Base-by-base conservation (phyloP, 2,797 vertebrate species). In the Serranus cabrilla region DNA sequence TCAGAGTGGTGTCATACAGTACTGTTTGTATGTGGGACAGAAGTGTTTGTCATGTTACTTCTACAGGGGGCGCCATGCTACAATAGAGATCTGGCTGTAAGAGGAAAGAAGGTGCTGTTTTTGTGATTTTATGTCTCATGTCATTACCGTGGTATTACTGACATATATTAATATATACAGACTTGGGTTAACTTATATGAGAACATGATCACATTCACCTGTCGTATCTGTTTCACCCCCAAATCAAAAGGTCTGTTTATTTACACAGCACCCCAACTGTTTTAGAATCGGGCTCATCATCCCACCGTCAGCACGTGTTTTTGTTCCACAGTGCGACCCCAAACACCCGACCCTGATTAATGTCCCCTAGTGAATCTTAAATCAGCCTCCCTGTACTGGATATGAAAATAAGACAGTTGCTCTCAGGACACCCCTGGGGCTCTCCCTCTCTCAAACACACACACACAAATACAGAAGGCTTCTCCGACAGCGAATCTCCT, bases 21-120 rank as follows among this genome's bases (percentile, higher is more conserved):
- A 16, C 43, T n/a, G 14, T 40, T 7, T 12, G 2, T 34, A 5
- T 51, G 16, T 21, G 5, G 1, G 8, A 21, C 21, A 47, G 34
- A 51, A 4, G 54, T 39, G 55, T 49, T 65, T 69, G 3, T 23
- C 43, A 37, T 16, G 42, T 45, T 50, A n/a, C 1, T 27, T 72
- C 68, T 54, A 4, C 31, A 85, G 82, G 80, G 70, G 82, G 83
- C 66, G 66, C 76, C 65, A 55, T 82, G 16, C 9, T 20, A 37
- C 74, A 75, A 20, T 9, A 50, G 34, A 7, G 3, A 1, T 45
- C 7, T 43, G n/a, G 1, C 14, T 65, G 9, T 12, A 13, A 20
- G 21, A 16, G 23, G 50, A 49, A 9, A 57, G 14, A 34, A 34
- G 14, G 3, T 23, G 39, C 6, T 27, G 25, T 71, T 31, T 67